A percentile compares a stretch with the other conserved stretches of the same genome.
phyloP scores from a whole-genome alignment of 2,888 invertebrate species.

The Oligia strigilis region DNA sequence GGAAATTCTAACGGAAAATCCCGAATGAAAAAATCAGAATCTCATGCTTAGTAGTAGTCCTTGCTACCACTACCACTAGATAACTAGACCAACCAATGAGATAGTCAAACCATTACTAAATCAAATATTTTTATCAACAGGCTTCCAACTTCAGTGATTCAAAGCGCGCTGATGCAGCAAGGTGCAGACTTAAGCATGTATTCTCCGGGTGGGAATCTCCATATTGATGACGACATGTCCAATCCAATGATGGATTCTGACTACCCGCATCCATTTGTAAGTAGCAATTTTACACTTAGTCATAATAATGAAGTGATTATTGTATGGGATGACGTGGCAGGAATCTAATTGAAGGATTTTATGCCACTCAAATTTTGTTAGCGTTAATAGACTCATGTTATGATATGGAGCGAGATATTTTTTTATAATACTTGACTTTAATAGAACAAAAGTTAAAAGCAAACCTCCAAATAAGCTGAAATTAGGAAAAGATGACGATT shows the following conservation, averaged over 20 bases:
- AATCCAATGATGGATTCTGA: conserved; percentile 84
- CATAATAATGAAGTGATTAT: conserved; percentile 57
- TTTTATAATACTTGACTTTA: background rate
- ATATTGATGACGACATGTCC: conserved; percentile 86
- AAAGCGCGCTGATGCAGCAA: conserved; percentile 87
- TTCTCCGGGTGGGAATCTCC: conserved; percentile 84
- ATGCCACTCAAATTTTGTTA: conserved; percentile 63
- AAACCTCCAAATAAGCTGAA: background rate
- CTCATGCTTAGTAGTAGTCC: too few relatives aligned
- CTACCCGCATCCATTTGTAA: conserved; percentile 84
- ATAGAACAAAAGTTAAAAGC: background rate
- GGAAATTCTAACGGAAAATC: too few relatives aligned
- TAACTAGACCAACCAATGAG: background rate
- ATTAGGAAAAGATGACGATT: background rate
- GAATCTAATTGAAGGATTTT: conserved; percentile 64
- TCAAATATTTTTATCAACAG: conserved; percentile 69
- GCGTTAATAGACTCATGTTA: conserved; percentile 49
- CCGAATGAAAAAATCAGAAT: background rate
- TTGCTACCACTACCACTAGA: background rate
- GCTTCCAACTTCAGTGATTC: conserved; percentile 86
- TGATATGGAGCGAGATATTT: background rate
- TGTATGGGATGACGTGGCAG: conserved; percentile 52
- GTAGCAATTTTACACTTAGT: conserved; percentile 67
- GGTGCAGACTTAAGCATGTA: conserved; percentile 87
- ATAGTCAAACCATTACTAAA: background rate